Base-by-base conservation (phyloP, 2,113 vertebrate genomes). In the Hiodon alosoides region DNA sequence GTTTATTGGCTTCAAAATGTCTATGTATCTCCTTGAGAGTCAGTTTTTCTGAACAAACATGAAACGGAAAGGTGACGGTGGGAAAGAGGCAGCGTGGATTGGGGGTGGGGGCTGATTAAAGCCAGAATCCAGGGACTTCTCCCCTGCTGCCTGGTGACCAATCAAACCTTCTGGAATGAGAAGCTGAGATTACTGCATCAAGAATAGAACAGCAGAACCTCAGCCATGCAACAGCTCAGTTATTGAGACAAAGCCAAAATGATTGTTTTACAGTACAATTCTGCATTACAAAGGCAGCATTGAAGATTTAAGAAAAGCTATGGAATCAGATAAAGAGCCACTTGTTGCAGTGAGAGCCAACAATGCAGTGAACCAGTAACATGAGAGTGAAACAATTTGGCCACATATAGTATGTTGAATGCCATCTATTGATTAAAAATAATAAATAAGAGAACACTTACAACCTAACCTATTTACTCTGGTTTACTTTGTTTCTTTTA, bases 1-100 rank as follows among this genome's bases (percentile, higher is more conserved):
- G 60, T 52, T 64, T 71, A 31, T 50, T 50, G 7, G 8, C 2
- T 48, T 11, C 2, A 48, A 68, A 76, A 73, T 31, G 10, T 69
- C 54, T 7, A 48, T 8, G 71, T 46, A 72, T 83, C 79, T 76
- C 80, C 82, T 78, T 75, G 81, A 78, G 8, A 76, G 75, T 80
- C 16, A 79, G 70, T 77, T 16, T 82, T 75, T 83, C 78, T 80
- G 83, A 82, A 81, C 76, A 77, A 31, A 55, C 57, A 53, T 47
- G 54, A 65, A 50, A 54, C 11, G 52, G 62, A 58, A 67, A 68
- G 80, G 78, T 67, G 73, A 81, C 61, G 46, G 76, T 82, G 71
- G 46, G 76, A 79, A 46, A 73, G 10, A 47, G 47, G 0, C 48
- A 31, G 31, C 31, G 2, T 31, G 31, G 31, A 31, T 31, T 31